Percentiles rank a stretch among this genome's conserved stretches.
These are phyloP conservation scores for Orestias chungarensis DNA, from an alignment of 2,797 vertebrate species.

Conservation along the genomic window DNA sequence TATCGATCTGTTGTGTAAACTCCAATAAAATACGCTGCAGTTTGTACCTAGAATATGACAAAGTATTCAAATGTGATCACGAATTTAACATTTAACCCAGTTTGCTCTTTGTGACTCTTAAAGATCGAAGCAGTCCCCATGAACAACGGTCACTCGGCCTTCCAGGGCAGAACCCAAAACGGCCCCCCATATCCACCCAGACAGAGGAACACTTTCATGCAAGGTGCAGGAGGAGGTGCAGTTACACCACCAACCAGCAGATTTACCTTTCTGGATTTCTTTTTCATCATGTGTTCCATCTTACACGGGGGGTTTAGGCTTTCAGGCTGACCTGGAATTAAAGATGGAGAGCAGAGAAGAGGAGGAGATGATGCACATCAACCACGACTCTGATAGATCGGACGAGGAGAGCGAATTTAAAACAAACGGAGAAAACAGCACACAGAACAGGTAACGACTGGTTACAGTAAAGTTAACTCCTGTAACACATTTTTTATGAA, in stretches of 20 bases:
- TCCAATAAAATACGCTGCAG: background rate
- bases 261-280: background rate
- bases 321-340: constrained; percentile 81
- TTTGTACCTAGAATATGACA: background rate
- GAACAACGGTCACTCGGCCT: constrained; percentile 86
- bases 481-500: background rate
- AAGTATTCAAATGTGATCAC: background rate
- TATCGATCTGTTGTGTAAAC: background rate
- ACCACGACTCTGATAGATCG: constrained; percentile 85
- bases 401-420: constrained; percentile 92
- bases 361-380: constrained; percentile 83
- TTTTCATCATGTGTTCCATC: constrained; percentile 2
- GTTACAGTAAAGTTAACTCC: background rate
- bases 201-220: constrained; percentile 58
- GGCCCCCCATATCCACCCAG: constrained; percentile 65
- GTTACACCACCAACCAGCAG: background rate
- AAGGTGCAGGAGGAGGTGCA: constrained; percentile 26
- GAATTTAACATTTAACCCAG: constrained; percentile 28
- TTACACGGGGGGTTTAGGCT: constrained; percentile 57
- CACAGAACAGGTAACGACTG: constrained; percentile 70
- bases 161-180: constrained; percentile 68
- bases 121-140: constrained; percentile 81
- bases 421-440: constrained; percentile 78
- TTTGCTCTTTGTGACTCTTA: constrained; percentile 45
- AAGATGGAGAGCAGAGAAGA: constrained; percentile 90